phyloP scores from a whole-genome alignment of 2,797 vertebrate species.

The Podargus strigoides region DNA sequence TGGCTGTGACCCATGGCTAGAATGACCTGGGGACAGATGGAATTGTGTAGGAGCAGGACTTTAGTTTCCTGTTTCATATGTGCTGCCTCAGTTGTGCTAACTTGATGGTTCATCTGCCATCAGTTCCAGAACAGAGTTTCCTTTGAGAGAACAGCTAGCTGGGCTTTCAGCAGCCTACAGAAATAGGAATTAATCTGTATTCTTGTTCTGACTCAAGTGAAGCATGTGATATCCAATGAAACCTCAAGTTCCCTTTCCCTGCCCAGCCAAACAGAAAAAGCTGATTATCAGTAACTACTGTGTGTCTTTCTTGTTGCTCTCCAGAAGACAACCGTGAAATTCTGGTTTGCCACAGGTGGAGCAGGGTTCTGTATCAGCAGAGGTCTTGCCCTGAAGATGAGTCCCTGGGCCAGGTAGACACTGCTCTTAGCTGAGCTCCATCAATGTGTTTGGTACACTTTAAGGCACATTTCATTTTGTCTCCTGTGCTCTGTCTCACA shows the following conservation, averaged over 20 bases:
- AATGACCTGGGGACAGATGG: background rate
- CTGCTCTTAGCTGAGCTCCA: background rate
- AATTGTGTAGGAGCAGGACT: background rate
- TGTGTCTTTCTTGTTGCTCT: slow-evolving; percentile 11
- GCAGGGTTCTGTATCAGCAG: slow-evolving; percentile 97
- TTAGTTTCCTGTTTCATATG: background rate
- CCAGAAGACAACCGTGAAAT: slow-evolving; percentile 85
- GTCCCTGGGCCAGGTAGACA: slow-evolving; percentile 93
- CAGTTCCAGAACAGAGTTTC: background rate
- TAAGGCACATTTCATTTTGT: background rate
- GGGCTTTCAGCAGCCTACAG: background rate
- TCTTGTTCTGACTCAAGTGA: background rate
- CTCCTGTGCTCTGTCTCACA: slow-evolving; percentile 26
- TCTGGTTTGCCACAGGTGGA: slow-evolving; percentile 98
- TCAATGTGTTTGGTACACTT: background rate
- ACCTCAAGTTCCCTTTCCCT: background rate
- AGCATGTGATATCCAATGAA: background rate
- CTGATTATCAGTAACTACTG: background rate
- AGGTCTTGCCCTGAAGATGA: slow-evolving; percentile 97
- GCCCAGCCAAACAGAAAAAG: background rate
- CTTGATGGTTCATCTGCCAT: background rate
- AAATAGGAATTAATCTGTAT: background rate
- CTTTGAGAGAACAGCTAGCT: background rate
- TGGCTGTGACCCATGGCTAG: background rate
- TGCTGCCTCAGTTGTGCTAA: background rate